Base-by-base conservation (phyloP, 2,797 vertebrate genomes). In the Loriculus beryllinus region DNA sequence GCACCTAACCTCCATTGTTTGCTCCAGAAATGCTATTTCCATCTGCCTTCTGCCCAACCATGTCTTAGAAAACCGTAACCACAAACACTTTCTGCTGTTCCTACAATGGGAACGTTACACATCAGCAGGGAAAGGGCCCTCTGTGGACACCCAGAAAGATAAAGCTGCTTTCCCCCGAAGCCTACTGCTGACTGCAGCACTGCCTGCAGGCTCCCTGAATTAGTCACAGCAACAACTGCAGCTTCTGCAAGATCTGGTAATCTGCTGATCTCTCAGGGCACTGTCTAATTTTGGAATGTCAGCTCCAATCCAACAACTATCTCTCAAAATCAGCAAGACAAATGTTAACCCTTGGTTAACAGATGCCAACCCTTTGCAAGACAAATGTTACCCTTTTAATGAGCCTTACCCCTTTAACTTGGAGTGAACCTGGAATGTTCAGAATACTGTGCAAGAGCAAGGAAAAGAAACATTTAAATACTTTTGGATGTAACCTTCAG, bases 71-170 rank as follows among this genome's bases (percentile, higher is more conserved):
- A 70, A n/a, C 11, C 25, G 43, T 8, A 51, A 39, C 47, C 23
- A 45, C 0, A 0, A 40, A 2, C 42, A 35, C 40, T 13, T 56
- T 15, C 31, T 1, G 3, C 82, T 33, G 40, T 11, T 43, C 52
- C 82, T 45, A 12, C 60, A 31, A 8, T 12, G 26, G 65, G n/a
- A 67, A 56, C 1, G 47, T 26, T 10, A 12, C 70, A 14, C 48
- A 11, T 5, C 47, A 29, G 82, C 48, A 22, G 11, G 59, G 76
- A 45, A 62, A 45, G 0, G 3, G 63, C 5, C 13, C 69, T 59
- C 71, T 10, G 51, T 22, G 47, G 70, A 25, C 51, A 65, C 5
- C 35, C n/a, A 40, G 35, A n/a, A 11, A 22, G 29, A 39, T 21
- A 39, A 69, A 68, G 69, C 56, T 22, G 69, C 56, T 48, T 60